Evolutionary conservation across 2,797 vertebrate genomes (phyloP), one percentile per base, ranked within the genome.

Genomic region (Enteromius viviparus): DNA sequence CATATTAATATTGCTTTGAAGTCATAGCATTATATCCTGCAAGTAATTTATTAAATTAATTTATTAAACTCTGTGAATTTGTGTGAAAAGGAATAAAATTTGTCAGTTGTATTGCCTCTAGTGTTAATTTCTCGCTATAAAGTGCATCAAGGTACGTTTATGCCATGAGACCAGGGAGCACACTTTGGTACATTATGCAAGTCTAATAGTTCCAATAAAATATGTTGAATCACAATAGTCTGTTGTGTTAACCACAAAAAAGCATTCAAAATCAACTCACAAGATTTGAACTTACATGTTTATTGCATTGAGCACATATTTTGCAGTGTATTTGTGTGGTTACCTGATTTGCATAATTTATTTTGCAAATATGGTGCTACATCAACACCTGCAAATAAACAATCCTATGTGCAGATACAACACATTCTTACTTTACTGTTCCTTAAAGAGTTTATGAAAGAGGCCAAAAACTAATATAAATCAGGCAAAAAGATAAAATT

Each of bases 341-440:
- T 12, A 34, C 9, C 70, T 72, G 15, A 72, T 32, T 72, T 34
- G 9, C 70, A 34, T 75, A 58, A 75, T 58, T 75, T 0, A 5
- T 75, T 75, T 37, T 58, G 53, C 7, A 32, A 40, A 75, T 58
- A 32, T 40, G 51, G 21, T 75, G 72, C 51, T 40, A 58, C 72
- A 58, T 58, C 21, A 75, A 75, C 51, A 34, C 47, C 32, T 51
- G 45, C 26, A n/a, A 55, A 55, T 55, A 55, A 55, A 55, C 37
- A 1, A 75, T 53, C 11, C 19, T 55, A 75, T 53, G 49, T 75
- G 51, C 72, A 75, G 32, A 21, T 58, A 11, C 32, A 75, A 75
- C 55, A 55, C 6, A 55, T 19, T 72, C 45, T 49, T 32, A 32
- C 26, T 51, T 12, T 68, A 79, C 51, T 6, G 4, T 68, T 51